Evolutionary conservation across 2,113 vertebrate genomes (phyloP), one percentile per base, ranked within the genome.

Genomic region (Alethe castanea): DNA sequence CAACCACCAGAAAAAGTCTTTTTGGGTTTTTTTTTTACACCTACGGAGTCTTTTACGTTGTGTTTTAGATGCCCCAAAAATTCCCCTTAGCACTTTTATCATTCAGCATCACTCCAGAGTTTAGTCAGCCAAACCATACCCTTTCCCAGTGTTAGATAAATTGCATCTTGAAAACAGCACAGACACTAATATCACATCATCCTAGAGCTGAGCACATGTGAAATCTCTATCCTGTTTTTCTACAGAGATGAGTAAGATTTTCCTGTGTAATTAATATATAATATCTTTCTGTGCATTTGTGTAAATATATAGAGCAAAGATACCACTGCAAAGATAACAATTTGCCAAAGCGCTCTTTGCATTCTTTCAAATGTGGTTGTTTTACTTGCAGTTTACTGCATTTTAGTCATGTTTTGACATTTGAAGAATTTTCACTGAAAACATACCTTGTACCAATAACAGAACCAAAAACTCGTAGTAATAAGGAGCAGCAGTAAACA

Each of bases 51-150:
- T 78, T 81, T 61, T 40, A 93, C 50, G 64, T 94, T 97, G 84
- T 60, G 76, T 96, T 92, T 95, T 19, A 93, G 95, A 92, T 33
- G 31, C 97, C 97, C 96, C 90, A 13, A 97, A 98, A 98, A 98
- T 98, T 97, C 97, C 98, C 98, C 98, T 97, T 69, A 97, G 93
- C 94, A 70, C 96, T 97, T 97, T 97, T 97, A 98, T 97, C 97
- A 31, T 92, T 96, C 77, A 81, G 8, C 95, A 97, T 97, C 97
- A 82, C 97, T 98, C 96, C 96, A 94, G 96, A 96, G 93, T 97
- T 98, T 97, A 98, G 98, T 98, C 98, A 98, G 96, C 97, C 92
- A 98, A 98, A 98, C 97, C 97, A 97, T 97, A 97, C 93, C 96
- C 97, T 97, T 97, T 97, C 96, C 97, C 97, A 98, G 91, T 57